Percentiles rank a stretch among this genome's conserved stretches.
phyloP scores from a whole-genome alignment of 2,797 vertebrate genomes.

The Phrynocephalus forsythii region DNA sequence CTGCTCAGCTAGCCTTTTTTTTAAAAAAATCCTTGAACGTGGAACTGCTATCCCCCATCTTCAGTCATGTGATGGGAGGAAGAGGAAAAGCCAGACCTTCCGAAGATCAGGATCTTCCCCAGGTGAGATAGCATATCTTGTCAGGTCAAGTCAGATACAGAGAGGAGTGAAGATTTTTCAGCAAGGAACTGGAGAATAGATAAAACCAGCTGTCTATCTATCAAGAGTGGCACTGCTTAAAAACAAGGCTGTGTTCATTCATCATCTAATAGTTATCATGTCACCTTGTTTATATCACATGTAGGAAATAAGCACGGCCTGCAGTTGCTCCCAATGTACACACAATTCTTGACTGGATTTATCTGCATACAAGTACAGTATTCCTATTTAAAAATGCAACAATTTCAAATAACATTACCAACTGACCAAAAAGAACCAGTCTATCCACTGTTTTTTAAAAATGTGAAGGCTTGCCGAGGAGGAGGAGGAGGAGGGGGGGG shows the following conservation, averaged over 20 bases:
- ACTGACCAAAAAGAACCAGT: background rate
- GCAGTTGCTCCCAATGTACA: background rate
- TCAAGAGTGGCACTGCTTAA: too few species aligned
- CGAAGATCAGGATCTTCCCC: too few species aligned
- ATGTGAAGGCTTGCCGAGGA: background rate
- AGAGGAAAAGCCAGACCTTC: too few species aligned
- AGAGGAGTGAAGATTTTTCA: background rate
- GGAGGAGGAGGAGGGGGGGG: background rate
- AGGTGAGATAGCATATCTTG: too few species aligned
- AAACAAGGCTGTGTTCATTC: background rate
- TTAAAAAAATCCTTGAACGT: too few species aligned
- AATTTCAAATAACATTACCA: background rate
- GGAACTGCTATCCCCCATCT: too few species aligned
- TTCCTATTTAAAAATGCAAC: background rate
- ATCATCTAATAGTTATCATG: background rate
- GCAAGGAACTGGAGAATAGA: background rate
- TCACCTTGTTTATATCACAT: background rate
- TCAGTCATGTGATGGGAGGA: too few species aligned
- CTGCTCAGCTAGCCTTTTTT: too few species aligned
- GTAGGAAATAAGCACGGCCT: background rate
- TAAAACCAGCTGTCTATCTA: background rate
- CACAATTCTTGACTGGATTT: background rate
- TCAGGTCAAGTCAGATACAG: background rate
- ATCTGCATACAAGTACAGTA: background rate
- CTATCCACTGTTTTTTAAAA: background rate